Conservation (phyloP, 1,140 invertebrate genomes). For the Leptinotarsa undecemlineata region DNA sequence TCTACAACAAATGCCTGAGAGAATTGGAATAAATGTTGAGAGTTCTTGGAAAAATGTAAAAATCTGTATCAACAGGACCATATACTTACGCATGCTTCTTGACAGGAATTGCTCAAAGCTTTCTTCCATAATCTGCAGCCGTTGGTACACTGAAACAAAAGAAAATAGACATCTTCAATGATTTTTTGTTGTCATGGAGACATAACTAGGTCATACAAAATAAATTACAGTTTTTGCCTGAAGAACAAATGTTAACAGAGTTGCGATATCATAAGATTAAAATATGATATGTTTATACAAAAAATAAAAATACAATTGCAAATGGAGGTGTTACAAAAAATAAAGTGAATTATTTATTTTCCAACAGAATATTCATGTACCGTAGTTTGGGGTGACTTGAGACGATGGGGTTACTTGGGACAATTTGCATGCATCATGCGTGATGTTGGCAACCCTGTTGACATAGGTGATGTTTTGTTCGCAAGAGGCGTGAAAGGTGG, state of each 20-base stretch:
- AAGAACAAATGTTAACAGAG: too few relatives aligned
- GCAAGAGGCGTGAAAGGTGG: too few relatives aligned
- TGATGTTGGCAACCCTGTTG: constrained; percentile 5
- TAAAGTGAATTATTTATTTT: too few relatives aligned
- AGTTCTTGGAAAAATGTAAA: too few relatives aligned
- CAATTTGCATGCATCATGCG: not conserved
- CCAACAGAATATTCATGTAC: too few relatives aligned
- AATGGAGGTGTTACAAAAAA: too few relatives aligned
- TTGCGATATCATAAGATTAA: too few relatives aligned
- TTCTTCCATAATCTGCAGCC: constrained; percentile 71
- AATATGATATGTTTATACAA: not conserved
- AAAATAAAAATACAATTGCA: too few relatives aligned
- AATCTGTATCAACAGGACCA: not conserved
- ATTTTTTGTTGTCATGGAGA: not conserved
- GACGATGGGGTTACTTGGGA: constrained; percentile 2
- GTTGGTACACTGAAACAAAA: constrained; percentile 66
- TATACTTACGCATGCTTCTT: constrained; percentile 72
- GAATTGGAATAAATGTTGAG: too few relatives aligned
- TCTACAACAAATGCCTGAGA: too few relatives aligned
- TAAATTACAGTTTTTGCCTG: too few relatives aligned
- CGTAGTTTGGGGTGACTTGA: constrained; percentile 3
- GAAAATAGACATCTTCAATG: not conserved
- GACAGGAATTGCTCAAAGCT: constrained; percentile 68
- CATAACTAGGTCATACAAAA: not conserved
- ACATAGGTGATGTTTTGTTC: constrained; percentile 7